These are phyloP conservation scores for Chaetura pelagica DNA, from an alignment of 2,113 vertebrate species.

Conservation along the genomic window DNA sequence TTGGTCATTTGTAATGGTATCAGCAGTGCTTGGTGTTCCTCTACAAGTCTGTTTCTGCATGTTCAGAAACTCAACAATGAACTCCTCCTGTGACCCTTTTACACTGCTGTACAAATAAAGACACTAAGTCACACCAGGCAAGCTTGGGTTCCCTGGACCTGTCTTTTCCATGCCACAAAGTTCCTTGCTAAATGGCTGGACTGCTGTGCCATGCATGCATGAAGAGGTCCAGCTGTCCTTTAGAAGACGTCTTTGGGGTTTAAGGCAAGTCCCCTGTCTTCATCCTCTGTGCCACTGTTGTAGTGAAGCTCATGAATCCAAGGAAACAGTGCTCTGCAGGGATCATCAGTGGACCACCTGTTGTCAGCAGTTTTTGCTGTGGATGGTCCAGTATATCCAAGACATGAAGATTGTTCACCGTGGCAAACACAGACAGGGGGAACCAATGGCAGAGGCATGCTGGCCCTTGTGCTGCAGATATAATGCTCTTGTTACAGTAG, in stretches of 20 bases:
- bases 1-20: background rate
- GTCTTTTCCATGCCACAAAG: background rate
- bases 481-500: background rate
- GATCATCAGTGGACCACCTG: background rate
- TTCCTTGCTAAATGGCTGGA: background rate
- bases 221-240: background rate
- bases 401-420: background rate
- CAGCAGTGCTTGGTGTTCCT: background rate
- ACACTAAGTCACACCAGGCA: background rate
- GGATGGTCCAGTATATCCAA: background rate
- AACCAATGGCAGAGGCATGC: background rate
- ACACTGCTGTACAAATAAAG: background rate
- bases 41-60: background rate
- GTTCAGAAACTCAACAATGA: background rate
- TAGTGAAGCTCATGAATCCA: background rate
- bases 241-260: slow-evolving; percentile 7
- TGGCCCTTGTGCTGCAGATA: background rate
- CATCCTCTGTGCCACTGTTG: background rate
- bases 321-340: background rate
- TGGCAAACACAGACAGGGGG: background rate
- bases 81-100: background rate
- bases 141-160: background rate
- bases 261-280: slow-evolving; percentile 50
- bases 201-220: background rate
- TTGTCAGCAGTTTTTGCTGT: background rate